A percentile compares a stretch with the other conserved stretches of the same genome.
phyloP scores from a whole-genome alignment of 2,797 vertebrate species.

The Tauraco hartlaubi region DNA sequence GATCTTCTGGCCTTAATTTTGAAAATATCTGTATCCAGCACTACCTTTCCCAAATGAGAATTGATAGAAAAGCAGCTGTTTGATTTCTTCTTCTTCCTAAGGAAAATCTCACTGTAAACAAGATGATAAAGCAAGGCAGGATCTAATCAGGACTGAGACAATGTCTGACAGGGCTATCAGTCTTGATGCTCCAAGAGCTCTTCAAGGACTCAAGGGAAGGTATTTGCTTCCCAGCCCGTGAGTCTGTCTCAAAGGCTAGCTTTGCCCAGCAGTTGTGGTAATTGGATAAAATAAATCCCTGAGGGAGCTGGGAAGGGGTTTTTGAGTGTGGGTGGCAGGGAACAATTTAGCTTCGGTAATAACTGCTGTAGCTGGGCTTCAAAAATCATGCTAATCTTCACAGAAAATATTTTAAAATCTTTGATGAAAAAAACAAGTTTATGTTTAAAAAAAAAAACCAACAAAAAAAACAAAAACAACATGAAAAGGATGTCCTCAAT shows the following conservation, averaged over 20 bases:
- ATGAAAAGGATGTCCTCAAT: not conserved
- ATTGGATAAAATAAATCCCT: not conserved
- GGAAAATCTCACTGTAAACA: not conserved
- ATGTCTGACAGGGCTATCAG: not conserved
- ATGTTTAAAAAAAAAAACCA: not conserved
- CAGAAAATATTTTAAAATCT: not conserved
- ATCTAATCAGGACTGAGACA: not conserved
- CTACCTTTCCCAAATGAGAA: slow-evolving; percentile 25
- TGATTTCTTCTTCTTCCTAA: not conserved
- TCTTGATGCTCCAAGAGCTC: not conserved
- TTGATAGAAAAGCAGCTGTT: not conserved
- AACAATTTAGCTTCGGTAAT: not conserved
- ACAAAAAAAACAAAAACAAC: not conserved
- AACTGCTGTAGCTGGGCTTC: not conserved
- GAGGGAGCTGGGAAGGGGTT: not conserved
- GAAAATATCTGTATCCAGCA: not conserved
- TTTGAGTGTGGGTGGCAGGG: not conserved
- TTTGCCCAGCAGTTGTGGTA: not conserved
- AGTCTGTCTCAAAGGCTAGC: not conserved
- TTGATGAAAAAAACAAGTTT: not conserved
- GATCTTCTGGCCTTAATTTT: not conserved
- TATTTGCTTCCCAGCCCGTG: not conserved
- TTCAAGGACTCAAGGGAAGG: not conserved
- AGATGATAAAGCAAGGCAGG: not conserved
- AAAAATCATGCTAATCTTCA: not conserved